These are phyloP conservation scores for Diadophis punctatus DNA, from an alignment of 2,113 vertebrate genomes.

Conservation along the genomic window DNA sequence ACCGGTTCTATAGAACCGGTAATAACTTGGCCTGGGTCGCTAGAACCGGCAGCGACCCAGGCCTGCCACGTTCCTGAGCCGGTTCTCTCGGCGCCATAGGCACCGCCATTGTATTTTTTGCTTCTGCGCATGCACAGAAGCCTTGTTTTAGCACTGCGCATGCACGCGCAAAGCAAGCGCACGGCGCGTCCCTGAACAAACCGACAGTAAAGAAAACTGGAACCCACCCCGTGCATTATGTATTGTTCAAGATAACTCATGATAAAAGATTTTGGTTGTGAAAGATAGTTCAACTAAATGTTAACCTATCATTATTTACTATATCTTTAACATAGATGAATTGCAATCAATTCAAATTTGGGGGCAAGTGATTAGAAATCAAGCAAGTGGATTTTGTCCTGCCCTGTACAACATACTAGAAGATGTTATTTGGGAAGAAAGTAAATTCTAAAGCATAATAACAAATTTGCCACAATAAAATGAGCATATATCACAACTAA, in stretches of 20 bases:
- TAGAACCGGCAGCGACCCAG: too few relatives aligned
- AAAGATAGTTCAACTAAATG: neutral
- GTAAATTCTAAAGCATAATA: neutral
- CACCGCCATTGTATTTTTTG: too few relatives aligned
- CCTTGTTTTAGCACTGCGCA: too few relatives aligned
- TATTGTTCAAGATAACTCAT: neutral
- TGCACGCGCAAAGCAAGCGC: too few relatives aligned
- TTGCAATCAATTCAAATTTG: neutral
- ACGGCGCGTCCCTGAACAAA: too few relatives aligned
- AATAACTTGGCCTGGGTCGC: too few relatives aligned
- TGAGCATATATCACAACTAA: neutral
- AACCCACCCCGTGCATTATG: too few relatives aligned
- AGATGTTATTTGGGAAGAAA: neutral
- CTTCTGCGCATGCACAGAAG: too few relatives aligned
- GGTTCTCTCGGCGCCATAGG: too few relatives aligned
- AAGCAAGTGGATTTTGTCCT: neutral
- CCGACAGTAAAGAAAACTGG: too few relatives aligned
- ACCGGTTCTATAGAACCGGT: too few relatives aligned
- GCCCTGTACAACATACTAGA: neutral
- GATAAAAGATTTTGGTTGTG: neutral
- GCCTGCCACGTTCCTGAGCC: too few relatives aligned
- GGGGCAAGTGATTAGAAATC: neutral
- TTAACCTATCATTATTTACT: neutral
- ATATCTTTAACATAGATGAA: neutral
- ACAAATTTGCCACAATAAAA: neutral